Percentiles rank a stretch among this genome's conserved stretches.
phyloP scores from a whole-genome alignment of 2,888 invertebrate species.

The Eilema sororculum region DNA sequence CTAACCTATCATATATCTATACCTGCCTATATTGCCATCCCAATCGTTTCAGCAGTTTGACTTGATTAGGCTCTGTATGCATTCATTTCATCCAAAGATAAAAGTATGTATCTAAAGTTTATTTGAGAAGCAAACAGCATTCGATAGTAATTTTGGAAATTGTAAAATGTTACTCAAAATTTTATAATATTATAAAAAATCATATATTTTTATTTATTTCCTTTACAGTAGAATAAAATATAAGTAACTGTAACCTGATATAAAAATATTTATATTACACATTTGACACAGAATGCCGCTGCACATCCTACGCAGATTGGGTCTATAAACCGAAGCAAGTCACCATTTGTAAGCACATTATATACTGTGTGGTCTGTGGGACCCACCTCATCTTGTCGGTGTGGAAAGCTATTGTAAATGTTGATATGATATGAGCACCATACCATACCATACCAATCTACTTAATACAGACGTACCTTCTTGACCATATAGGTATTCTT shows the following conservation, averaged over 20 bases:
- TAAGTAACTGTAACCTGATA: slow-evolving; percentile 7
- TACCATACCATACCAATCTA: too few species aligned
- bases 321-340: slow-evolving; percentile 7
- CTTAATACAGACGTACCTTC: too few species aligned
- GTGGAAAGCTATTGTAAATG: neutral
- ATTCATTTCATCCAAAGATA: too few species aligned
- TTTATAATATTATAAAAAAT: neutral
- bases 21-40: too few species aligned
- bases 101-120: neutral
- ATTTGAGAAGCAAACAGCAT: neutral
- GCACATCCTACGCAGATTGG: slow-evolving; percentile 5
- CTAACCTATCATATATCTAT: too few species aligned
- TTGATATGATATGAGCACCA: neutral
- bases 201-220: neutral
- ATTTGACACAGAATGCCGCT: slow-evolving; percentile 15
- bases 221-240: slow-evolving; percentile 9
- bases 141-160: neutral
- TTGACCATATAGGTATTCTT: too few species aligned
- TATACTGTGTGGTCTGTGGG: slow-evolving; percentile 12
- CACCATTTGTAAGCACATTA: slow-evolving; percentile 15
- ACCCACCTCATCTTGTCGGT: neutral
- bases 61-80: too few species aligned
- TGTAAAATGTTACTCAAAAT: neutral
- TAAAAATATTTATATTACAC: slow-evolving; percentile 16
- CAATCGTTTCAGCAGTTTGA: too few species aligned